These are phyloP conservation scores for Tenthredo livida DNA, from an alignment of 2,888 invertebrate species.

Conservation along the genomic window DNA sequence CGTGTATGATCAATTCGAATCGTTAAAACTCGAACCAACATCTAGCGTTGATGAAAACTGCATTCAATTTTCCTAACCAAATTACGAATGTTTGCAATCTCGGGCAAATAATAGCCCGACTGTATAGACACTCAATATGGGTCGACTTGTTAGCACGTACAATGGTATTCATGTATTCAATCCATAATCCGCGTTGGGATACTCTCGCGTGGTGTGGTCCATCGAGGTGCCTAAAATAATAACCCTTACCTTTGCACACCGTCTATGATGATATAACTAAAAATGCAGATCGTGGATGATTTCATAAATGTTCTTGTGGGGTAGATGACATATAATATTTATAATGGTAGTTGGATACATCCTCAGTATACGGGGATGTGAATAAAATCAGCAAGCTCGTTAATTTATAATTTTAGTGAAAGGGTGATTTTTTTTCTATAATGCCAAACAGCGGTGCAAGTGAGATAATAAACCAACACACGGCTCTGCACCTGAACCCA, in stretches of 20 bases:
- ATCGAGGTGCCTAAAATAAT: background rate
- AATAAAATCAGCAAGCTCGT: conserved; percentile 37
- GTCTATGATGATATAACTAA: background rate
- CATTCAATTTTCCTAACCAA: conserved; percentile 4
- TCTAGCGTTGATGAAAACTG: background rate
- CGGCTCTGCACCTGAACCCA: background rate
- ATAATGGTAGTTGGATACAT: background rate
- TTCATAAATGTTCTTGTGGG: background rate
- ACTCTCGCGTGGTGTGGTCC: background rate
- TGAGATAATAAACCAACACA: background rate
- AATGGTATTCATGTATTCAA: conserved; percentile 77
- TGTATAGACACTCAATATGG: conserved; percentile 74
- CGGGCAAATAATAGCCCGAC: too few relatives aligned
- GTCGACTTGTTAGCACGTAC: conserved; percentile 73
- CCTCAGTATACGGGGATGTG: background rate
- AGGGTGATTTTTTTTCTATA: conserved; percentile 16
- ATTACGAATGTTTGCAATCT: conserved; percentile 2
- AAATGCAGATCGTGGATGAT: background rate
- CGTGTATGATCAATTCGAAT: background rate
- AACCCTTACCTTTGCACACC: background rate
- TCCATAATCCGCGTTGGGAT: conserved; percentile 55
- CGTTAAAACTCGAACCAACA: background rate
- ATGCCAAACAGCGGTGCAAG: background rate
- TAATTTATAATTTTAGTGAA: conserved; percentile 41
- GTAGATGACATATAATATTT: background rate